phyloP scores from a whole-genome alignment of 2,888 invertebrate genomes.

The Andrena dorsata region DNA sequence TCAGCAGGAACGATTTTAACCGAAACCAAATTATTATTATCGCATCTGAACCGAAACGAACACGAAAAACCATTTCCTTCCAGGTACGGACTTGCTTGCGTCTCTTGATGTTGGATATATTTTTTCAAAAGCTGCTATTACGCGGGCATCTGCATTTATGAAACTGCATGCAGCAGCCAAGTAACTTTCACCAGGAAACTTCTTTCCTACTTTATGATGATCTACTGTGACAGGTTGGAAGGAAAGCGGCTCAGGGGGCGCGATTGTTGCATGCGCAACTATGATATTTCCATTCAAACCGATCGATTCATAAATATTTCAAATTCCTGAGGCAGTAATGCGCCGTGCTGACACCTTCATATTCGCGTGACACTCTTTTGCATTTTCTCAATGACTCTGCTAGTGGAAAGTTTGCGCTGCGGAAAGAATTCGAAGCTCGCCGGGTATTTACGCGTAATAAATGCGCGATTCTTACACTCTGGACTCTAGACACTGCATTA shows the following conservation, averaged over 20 bases:
- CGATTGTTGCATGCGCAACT: background rate
- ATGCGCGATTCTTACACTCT: background rate
- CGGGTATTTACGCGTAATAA: background rate
- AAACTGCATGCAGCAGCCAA: conserved; percentile 7
- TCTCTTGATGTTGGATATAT: too few species aligned
- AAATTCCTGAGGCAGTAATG: background rate
- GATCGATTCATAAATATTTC: background rate
- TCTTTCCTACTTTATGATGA: conserved; percentile 31
- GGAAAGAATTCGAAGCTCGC: background rate
- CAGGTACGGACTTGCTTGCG: background rate
- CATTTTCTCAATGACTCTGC: conserved; percentile 11
- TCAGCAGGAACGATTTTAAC: too few species aligned
- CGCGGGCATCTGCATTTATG: conserved; percentile 5
- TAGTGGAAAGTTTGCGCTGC: conserved; percentile 8
- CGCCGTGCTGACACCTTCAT: background rate
- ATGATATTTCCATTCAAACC: background rate
- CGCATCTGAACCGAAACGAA: too few species aligned
- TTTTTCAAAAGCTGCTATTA: background rate
- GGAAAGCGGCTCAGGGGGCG: conserved; percentile 18
- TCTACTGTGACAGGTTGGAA: conserved; percentile 2
- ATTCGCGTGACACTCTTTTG: background rate
- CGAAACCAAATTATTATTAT: too few species aligned
- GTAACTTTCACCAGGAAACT: conserved; percentile 62
- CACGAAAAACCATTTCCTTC: too few species aligned
- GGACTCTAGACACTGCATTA: background rate